Evolutionary conservation across 2,888 invertebrate species (phyloP).

Genomic region (Andrena haemorrhoa): DNA sequence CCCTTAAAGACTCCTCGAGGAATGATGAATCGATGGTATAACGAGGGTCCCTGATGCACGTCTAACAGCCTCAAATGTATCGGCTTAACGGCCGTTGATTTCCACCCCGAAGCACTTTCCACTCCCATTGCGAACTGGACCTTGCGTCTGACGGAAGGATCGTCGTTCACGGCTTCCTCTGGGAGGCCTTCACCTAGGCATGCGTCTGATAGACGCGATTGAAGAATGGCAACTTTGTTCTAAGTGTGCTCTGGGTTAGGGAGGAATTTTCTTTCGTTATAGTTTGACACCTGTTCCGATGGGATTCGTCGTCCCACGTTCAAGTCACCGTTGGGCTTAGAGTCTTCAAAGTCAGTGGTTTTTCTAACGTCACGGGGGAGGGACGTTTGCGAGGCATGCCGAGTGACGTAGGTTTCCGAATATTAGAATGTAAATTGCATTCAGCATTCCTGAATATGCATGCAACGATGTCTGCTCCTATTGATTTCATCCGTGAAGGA

Average conservation of each 20-base stretch:
- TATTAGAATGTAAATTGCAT: constrained; percentile 28
- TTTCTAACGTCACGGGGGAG: no score
- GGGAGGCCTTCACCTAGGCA: no score
- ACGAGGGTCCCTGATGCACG: constrained; percentile 61
- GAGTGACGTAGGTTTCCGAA: neutral
- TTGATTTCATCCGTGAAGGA: constrained; percentile 32
- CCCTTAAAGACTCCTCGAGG: constrained; percentile 69
- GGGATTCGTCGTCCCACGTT: no score
- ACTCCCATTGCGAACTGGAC: constrained; percentile 18
- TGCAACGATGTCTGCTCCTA: constrained; percentile 13
- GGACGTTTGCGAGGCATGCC: no score
- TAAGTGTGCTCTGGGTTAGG: no score
- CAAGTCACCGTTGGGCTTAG: no score
- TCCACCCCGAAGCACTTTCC: constrained; percentile 13
- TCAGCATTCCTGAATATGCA: constrained; percentile 24
- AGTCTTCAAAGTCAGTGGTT: no score
- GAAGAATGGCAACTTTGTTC: neutral
- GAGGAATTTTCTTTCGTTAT: no score
- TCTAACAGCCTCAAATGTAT: constrained; percentile 39
- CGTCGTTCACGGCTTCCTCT: constrained; percentile 6
- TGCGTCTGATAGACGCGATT: constrained; percentile 3
- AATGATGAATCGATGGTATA: constrained; percentile 75
- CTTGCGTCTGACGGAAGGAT: constrained; percentile 15
- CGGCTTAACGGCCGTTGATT: constrained; percentile 61
- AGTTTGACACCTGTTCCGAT: no score